These are phyloP conservation scores for Anguilla anguilla DNA, from an alignment of 2,797 vertebrate species.

Conservation along the genomic window DNA sequence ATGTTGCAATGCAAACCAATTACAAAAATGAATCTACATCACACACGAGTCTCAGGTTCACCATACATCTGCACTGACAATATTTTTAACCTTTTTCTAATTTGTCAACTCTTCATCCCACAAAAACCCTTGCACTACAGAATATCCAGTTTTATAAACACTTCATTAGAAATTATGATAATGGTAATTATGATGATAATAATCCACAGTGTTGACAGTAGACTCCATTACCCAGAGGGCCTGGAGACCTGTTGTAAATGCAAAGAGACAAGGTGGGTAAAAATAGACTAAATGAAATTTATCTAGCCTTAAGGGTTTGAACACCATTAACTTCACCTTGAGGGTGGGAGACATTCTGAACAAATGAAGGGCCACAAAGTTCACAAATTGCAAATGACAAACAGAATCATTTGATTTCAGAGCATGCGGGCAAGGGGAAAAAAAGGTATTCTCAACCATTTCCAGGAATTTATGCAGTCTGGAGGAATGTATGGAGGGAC, in stretches of 20 bases:
- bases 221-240: background rate
- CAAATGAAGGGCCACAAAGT: background rate
- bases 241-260: background rate
- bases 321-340: background rate
- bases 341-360: background rate
- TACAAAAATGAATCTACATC: background rate
- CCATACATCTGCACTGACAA: background rate
- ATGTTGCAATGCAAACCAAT: background rate
- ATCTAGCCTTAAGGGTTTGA: background rate
- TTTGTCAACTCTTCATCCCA: background rate
- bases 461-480: background rate
- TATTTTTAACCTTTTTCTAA: background rate
- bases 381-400: background rate
- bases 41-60: background rate
- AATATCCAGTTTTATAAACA: background rate
- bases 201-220: background rate
- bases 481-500: background rate
- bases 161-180: background rate
- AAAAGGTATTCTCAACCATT: background rate
- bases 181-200: constrained; percentile 6
- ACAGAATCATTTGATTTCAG: background rate
- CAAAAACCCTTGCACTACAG: background rate
- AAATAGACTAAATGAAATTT: background rate
- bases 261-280: background rate
- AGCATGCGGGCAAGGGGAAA: too few relatives aligned